Conservation (phyloP, 2,888 invertebrate genomes). For the Lasioglossum pauxillum region DNA sequence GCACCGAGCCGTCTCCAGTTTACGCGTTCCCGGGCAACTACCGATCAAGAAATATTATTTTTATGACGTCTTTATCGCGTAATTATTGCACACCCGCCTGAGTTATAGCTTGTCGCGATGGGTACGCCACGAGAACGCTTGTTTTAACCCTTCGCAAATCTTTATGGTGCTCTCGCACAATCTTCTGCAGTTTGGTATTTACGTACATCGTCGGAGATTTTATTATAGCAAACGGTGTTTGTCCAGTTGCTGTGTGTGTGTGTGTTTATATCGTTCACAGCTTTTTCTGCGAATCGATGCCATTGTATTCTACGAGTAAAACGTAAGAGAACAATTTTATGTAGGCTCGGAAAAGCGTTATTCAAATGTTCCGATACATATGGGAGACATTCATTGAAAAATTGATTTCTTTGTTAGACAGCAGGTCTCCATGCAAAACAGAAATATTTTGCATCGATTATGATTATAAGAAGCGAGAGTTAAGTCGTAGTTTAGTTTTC, state of each 20-base stretch:
- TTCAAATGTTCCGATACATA: not conserved
- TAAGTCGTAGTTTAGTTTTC: not conserved
- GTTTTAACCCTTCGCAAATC: not conserved
- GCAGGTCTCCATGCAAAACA: not conserved
- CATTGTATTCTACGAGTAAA: not conserved
- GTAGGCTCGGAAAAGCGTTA: not conserved
- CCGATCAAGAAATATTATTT: constrained; percentile 9
- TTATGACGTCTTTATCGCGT: constrained; percentile 2
- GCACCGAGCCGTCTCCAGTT: not conserved
- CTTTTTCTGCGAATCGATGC: not conserved
- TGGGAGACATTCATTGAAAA: not conserved
- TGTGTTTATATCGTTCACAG: not conserved
- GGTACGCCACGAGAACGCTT: not conserved
- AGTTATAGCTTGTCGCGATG: not conserved
- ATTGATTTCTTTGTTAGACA: not conserved
- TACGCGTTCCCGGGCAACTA: not conserved
- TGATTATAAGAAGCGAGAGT: not conserved
- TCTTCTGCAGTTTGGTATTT: not conserved
- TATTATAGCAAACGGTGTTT: not conserved
- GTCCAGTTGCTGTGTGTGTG: not conserved
- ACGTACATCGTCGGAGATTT: not conserved
- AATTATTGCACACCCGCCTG: not conserved
- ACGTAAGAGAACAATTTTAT: not conserved
- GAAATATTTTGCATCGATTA: not conserved
- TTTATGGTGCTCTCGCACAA: not conserved